Evolutionary conservation across 2,888 invertebrate genomes (phyloP), one percentile per base, ranked within the genome.

Genomic region (Xestia rhomboidea): DNA sequence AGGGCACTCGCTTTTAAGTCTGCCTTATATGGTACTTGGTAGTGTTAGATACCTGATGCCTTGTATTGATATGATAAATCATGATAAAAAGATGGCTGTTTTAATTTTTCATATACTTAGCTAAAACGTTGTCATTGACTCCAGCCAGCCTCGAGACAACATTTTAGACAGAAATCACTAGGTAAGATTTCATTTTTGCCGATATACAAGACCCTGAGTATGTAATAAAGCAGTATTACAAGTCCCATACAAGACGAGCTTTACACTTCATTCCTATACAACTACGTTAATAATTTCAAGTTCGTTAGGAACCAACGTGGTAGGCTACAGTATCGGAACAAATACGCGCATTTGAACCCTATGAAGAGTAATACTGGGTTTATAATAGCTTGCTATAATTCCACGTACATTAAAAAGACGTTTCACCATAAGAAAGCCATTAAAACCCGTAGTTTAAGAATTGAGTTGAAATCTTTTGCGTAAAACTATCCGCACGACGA

Each of bases 1-100:
- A 94, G 96, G 95, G 95, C 91, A 91, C 90, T 92, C 91, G 91
- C 92, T 84, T 78, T 54, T 38, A 88, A 84, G 88, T 82, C 57
- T 75, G 44, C 90, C 83, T 88, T 81, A 76, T 89, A 87, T 84
- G 85, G 86, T 85, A 69, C 84, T 86, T 85, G 79, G 60, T 63
- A 67, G 46, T 44, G 72, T 54, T 73, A 21, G 11, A 67, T 34
- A 10, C 27, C 54, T 51, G 15, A 63, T 51, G 18, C 57, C 7
- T 60, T 21, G 6, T 11, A 30, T 49, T n/a, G 15, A 66, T 64
- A 38, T 44, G 5, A 46, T 78, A 77, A 21, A n/a, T n/a, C n/a
- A n/a, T n/a, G n/a, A n/a, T n/a, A n/a, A 34, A 21, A 21, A 15
- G 4, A 46, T 30, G 13, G 44, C 7, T 7, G 5, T n/a, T 54